Conservation (phyloP, 2,888 invertebrate genomes). For the Parochlus steinenii region DNA sequence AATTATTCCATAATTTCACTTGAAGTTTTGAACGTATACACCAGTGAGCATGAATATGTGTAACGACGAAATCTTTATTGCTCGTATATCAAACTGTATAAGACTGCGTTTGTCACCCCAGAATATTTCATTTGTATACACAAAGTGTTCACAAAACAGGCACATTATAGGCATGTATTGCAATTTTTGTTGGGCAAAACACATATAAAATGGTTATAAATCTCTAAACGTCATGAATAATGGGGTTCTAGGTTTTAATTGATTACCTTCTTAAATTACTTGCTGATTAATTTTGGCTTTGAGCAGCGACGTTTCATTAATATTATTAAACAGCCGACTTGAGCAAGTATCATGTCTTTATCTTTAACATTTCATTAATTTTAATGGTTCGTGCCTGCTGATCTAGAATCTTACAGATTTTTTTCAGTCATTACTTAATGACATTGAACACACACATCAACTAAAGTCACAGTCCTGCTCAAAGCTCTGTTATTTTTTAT, state of each 20-base stretch:
- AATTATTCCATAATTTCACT: too few species aligned
- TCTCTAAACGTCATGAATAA: conserved; percentile 11
- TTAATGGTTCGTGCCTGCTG: too few species aligned
- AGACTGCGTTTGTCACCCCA: conserved; percentile 12
- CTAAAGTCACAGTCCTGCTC: too few species aligned
- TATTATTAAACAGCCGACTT: not conserved
- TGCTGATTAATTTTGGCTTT: conserved; percentile 3
- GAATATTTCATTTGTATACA: conserved; percentile 8
- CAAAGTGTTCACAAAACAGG: not conserved
- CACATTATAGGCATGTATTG: conserved; percentile 11
- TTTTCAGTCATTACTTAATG: too few species aligned
- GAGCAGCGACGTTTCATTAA: not conserved
- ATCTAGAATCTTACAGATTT: too few species aligned
- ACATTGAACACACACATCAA: too few species aligned
- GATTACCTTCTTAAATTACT: conserved; percentile 9
- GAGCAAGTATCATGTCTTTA: too few species aligned
- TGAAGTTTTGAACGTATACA: too few species aligned
- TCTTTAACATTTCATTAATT: too few species aligned
- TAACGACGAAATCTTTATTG: conserved; percentile 12
- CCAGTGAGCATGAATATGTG: too few species aligned
- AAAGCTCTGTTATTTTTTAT: too few species aligned
- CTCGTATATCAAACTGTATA: conserved; percentile 12
- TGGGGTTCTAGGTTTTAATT: conserved; percentile 12
- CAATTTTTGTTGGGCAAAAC: too few species aligned
- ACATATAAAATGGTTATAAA: conserved; percentile 12